These are phyloP conservation scores for Sphaerodactylus townsendi DNA, from an alignment of 2,113 vertebrate genomes.

Conservation along the genomic window DNA sequence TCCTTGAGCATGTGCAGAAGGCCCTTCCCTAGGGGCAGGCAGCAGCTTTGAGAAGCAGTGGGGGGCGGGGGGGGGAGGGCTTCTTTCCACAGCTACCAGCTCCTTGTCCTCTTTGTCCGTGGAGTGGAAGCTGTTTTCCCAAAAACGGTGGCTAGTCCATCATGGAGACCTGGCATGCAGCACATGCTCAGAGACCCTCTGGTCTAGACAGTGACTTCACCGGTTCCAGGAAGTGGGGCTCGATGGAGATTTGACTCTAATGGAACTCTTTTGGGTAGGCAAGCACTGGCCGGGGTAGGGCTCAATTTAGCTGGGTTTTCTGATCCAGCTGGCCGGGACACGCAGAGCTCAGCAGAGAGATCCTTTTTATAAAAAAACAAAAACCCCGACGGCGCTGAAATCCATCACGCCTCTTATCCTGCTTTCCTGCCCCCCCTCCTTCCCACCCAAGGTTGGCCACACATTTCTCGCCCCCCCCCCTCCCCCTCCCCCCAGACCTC, in stretches of 20 bases:
- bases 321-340: neutral
- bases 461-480: constrained; percentile 49
- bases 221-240: neutral
- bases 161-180: too few relatives aligned
- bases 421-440: neutral
- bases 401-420: neutral
- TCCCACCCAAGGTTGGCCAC: constrained; percentile 37
- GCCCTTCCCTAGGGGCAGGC: neutral
- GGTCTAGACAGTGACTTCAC: neutral
- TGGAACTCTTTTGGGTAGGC: neutral
- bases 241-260: neutral
- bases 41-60: neutral
- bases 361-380: neutral
- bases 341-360: neutral
- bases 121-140: neutral
- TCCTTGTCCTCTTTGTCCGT: too few relatives aligned
- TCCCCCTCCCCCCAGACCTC: constrained; percentile 47
- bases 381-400: neutral
- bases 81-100: too few relatives aligned
- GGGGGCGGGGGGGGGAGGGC: too few relatives aligned
- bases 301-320: too few relatives aligned
- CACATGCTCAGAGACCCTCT: neutral
- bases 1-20: neutral
- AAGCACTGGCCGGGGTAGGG: too few relatives aligned
- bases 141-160: neutral